Evolutionary conservation across 2,888 invertebrate species (phyloP).

Genomic region (Eupithecia dodoneata): DNA sequence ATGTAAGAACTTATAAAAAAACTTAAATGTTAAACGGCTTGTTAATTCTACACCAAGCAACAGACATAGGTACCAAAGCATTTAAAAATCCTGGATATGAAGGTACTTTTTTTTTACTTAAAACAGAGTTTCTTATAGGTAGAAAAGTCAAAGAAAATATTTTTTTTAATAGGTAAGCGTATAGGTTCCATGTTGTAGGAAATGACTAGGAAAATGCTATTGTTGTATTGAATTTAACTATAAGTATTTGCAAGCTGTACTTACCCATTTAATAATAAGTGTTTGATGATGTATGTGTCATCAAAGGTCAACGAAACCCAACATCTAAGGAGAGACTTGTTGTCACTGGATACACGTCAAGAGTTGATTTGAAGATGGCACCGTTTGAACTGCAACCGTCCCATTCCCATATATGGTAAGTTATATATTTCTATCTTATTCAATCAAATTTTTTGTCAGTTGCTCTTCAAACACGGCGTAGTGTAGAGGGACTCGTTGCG

Average conservation of each 20-base stretch:
- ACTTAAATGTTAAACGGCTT: not conserved
- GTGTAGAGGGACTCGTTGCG: constrained; percentile 70
- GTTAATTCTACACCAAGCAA: not conserved
- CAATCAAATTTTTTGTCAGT: constrained; percentile 62
- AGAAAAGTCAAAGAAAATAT: not conserved
- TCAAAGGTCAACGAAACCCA: not conserved
- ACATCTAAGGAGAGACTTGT: constrained; percentile 59
- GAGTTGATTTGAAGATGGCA: constrained; percentile 75
- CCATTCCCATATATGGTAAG: constrained; percentile 74
- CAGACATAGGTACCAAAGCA: too few relatives aligned
- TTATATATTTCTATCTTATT: constrained; percentile 70
- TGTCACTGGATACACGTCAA: constrained; percentile 70
- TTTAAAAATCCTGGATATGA: not conserved
- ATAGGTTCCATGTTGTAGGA: not conserved
- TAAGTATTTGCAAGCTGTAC: not conserved
- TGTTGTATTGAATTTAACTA: too few relatives aligned
- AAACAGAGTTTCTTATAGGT: not conserved
- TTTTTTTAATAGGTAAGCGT: not conserved
- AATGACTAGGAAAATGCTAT: not conserved
- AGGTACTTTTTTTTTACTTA: not conserved
- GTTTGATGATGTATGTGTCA: not conserved
- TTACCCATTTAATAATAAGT: too few relatives aligned
- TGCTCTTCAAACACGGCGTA: constrained; percentile 69
- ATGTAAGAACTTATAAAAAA: not conserved
- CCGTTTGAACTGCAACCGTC: constrained; percentile 71